These are phyloP conservation scores for Venturia canescens DNA, from an alignment of 1,140 invertebrate genomes.

Conservation along the genomic window DNA sequence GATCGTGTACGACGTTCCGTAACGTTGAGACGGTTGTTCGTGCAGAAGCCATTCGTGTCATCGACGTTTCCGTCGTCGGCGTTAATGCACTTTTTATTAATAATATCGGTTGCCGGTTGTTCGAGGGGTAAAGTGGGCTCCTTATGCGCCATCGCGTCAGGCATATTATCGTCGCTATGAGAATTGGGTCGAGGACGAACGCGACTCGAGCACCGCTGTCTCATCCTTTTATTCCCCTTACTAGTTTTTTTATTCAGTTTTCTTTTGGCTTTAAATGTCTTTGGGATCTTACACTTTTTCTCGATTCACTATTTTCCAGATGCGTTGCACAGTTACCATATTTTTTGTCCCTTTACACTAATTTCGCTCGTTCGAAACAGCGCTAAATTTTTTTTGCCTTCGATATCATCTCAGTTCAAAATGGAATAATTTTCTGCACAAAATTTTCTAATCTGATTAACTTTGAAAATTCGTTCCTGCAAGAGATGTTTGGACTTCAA, in stretches of 20 bases:
- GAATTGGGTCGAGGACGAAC: slow-evolving; percentile 65
- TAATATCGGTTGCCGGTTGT: slow-evolving; percentile 57
- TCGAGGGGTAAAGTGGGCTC: slow-evolving; percentile 59
- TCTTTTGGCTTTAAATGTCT: slow-evolving; percentile 45
- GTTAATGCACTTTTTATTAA: slow-evolving; percentile 58
- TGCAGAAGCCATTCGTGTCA: slow-evolving; percentile 41
- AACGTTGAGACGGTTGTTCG: slow-evolving; percentile 42
- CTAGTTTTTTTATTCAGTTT: slow-evolving; percentile 53
- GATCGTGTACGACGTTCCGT: slow-evolving; percentile 68
- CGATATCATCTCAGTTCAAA: neutral
- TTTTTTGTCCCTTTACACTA: neutral
- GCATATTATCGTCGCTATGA: slow-evolving; percentile 60
- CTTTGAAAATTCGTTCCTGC: no score
- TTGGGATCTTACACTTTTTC: slow-evolving; percentile 14
- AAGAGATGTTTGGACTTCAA: no score
- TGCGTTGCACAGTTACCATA: neutral
- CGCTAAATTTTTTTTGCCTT: neutral
- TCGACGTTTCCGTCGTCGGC: slow-evolving; percentile 59
- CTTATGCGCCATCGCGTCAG: slow-evolving; percentile 58
- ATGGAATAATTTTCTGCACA: neutral
- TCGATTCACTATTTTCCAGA: neutral
- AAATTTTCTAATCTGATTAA: no score
- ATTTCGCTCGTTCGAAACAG: neutral
- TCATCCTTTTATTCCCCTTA: slow-evolving; percentile 63
- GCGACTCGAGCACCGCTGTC: slow-evolving; percentile 62